Evolutionary conservation across 2,888 invertebrate genomes (phyloP), one percentile per base, ranked within the genome.

Genomic region (Galerucella calmariensis): DNA sequence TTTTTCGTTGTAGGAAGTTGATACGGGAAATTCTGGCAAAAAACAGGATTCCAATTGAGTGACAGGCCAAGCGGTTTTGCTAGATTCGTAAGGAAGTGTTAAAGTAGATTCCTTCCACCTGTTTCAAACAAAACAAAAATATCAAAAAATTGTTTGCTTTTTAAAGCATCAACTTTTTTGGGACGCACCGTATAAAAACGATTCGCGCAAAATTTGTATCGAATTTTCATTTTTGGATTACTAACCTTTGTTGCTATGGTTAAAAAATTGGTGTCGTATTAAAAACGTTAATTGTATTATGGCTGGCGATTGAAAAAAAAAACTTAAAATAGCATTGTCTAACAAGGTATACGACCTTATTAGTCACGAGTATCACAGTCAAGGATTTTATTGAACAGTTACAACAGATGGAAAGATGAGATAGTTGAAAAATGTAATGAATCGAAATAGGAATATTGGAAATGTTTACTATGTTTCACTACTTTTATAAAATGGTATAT

Each of bases 21-120:
- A 91, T 69, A 94, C 90, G 83, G 94, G 94, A 86, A 97, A 97
- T 87, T 96, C 95, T 73, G 97, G 96, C 77, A 96, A 89, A 88
- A 97, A 97, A 80, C 94, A 91, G 27, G 94, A 92, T 87, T 97
- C 96, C 80, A 93, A 91, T 83, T 94, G 91, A 62, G 95, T 92
- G 27, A 95, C 93, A 2, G 95, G 96, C 94, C 95, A 96, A 78
- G 92, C 90, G 56, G 95, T 95, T 87, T 94, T 95, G 77, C 90
- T 88, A 53, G 87, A 87, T 80, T 87, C 88, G 75, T 89, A 85
- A 46, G 91, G 91, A 84, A 91, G 90, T 71, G 89, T 90, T 79
- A 92, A 84, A 66, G 92, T 92, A 75, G 91, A 89, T 81, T 92
- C 90, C 87, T 91, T 91, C 92, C 92, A 93, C 86, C 93, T 93